Base-by-base conservation (phyloP, 2,113 vertebrate genomes). In the Spilogale gracilis region DNA sequence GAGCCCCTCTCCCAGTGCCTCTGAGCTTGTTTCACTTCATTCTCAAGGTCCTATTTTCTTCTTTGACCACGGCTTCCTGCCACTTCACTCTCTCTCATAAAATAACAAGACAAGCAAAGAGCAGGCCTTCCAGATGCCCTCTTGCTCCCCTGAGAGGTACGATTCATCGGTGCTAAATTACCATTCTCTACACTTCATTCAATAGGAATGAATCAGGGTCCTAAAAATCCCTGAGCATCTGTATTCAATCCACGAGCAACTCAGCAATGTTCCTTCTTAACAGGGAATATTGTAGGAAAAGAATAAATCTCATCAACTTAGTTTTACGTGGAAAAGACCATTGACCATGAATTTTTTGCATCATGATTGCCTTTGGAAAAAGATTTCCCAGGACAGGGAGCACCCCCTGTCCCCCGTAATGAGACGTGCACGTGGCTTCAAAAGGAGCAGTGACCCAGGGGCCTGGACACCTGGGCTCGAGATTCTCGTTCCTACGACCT, bases 51-150 rank as follows among this genome's bases (percentile, higher is more conserved):
- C 20, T 54, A 83, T 50, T 74, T 80, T 16, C 73, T 71, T 92
- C 65, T 73, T 92, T 60, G 73, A 78, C 85, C 71, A 60, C 2
- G 21, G 52, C 73, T 94, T 92, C 60, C 91, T 91, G 48, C 9
- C 84, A 54, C 91, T 83, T 92, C 78, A 63, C 73, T 54, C 21
- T 73, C 16, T 94, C 71, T 67, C 21, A 38, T 14, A 38, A 94
- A 89, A 50, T 20, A 86, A 17, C n/a, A 32, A 87, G 86, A 1
- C 63, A 81, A 91, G 74, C 25, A 73, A 67, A 80, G 58, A 13
- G 4, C 20, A 5, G 61, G 60, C 17, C 54, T 87, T 65, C 27
- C 88, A 67, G 71, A 79, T 27, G 88, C 65, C 58, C n/a, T 43
- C 60, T 92, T 27, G 3, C 32, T 65, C 23, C 79, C 8, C 25